Base-by-base conservation (phyloP, 2,113 vertebrate species). In the Nothoprocta perdicaria region DNA sequence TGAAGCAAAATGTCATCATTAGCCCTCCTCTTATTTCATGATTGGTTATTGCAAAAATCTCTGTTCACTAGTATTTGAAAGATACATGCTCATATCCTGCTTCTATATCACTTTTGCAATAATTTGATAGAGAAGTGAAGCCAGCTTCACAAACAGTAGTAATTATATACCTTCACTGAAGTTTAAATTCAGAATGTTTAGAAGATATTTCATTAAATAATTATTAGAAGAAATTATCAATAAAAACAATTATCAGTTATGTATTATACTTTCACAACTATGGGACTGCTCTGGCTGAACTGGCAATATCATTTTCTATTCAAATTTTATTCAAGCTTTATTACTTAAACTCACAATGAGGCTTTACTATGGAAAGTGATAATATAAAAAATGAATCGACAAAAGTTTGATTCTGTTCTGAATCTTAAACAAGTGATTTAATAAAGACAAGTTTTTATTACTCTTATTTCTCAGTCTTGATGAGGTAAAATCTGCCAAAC, bases 211-310 rank as follows among this genome's bases (percentile, higher is more conserved):
- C 31, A 69, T 65, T 6, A 93, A 67, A 76, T n/a, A 62, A 61
- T 40, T 52, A 48, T 10, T n/a, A 29, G 10, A 52, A 73, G 2
- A 3, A 58, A 50, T 80, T 80, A 88, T 29, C 17, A 71, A 16
- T 53, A 66, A 83, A 74, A 68, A 52, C 29, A 3, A 19, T 67
- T 66, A 58, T 78, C 79, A 35, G 90, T 93, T 83, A 89, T 62
- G 41, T 86, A 90, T 89, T 81, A 76, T 35, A 89, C 26, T 95
- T 94, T 95, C 66, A 80, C 29, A 97, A 80, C 58, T 78, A 80
- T 12, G 21, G 65, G 95, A 85, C 58, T 86, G 38, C 55, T 93
- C 75, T 95, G 82, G 61, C 91, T 83, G 15, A 78, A 62, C 17
- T 86, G 11, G 65, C 23, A 84, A 65, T 19, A 88, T 65, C 8